A percentile compares a stretch with the other conserved stretches of the same genome.
These are phyloP conservation scores for Torymus texanus DNA, from an alignment of 2,888 invertebrate genomes.

Conservation along the genomic window DNA sequence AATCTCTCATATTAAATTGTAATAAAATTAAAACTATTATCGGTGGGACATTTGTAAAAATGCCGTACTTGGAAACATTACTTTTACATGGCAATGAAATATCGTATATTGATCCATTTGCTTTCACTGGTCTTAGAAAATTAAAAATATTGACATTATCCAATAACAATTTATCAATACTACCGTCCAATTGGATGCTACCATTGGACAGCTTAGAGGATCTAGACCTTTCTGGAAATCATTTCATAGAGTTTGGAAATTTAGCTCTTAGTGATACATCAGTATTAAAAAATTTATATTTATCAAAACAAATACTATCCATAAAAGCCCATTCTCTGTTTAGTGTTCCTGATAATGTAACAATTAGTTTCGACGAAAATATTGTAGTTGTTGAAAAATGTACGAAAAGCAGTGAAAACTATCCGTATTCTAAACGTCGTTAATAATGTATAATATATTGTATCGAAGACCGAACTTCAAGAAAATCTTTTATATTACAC, in stretches of 20 bases:
- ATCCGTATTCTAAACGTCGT: not conserved
- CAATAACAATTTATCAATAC: conserved; percentile 12
- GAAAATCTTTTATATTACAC: too few species aligned
- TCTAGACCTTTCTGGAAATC: conserved; percentile 28
- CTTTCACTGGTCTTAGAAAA: not conserved
- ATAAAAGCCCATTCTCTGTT: conserved; percentile 8
- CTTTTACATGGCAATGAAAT: too few species aligned
- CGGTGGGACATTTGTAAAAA: conserved; percentile 14
- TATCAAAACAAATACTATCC: conserved; percentile 8
- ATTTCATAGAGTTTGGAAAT: too few species aligned
- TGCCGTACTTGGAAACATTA: conserved; percentile 23
- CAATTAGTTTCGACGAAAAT: conserved; percentile 12
- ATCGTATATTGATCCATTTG: not conserved
- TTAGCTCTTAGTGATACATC: not conserved
- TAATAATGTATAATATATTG: not conserved
- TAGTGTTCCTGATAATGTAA: conserved; percentile 8
- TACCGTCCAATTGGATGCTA: conserved; percentile 27
- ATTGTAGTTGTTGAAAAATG: conserved; percentile 3
- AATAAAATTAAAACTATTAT: conserved; percentile 15
- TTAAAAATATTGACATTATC: conserved; percentile 32
- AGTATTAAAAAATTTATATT: not conserved
- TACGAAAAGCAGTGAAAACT: not conserved
- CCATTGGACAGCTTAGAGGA: not conserved
- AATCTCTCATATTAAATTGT: conserved; percentile 1
- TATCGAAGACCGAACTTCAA: too few species aligned